Evolutionary conservation across 2,113 vertebrate genomes (phyloP).

Genomic region (Ceuthmochares aereus): DNA sequence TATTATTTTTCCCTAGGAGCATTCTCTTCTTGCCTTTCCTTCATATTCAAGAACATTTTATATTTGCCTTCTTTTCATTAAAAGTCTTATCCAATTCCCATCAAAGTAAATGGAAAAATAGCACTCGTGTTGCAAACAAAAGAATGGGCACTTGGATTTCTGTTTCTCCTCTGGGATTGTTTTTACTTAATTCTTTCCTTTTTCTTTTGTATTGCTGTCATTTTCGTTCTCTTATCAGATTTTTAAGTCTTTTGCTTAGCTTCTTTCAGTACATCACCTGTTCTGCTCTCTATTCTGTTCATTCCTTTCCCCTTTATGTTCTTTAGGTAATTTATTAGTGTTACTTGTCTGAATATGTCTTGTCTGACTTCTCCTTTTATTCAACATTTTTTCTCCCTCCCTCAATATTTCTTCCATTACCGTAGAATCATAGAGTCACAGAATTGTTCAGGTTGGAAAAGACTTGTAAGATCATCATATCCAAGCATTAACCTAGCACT

Average conservation of each 20-base stretch:
- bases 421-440: background rate
- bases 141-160: background rate
- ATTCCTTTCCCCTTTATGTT: background rate
- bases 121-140: background rate
- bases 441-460: no score
- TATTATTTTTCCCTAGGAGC: background rate
- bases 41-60: background rate
- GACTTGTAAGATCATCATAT: no score
- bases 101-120: constrained; percentile 8
- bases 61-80: background rate
- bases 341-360: background rate
- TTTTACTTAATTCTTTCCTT: background rate
- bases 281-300: background rate
- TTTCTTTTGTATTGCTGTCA: background rate
- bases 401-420: background rate
- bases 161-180: background rate
- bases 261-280: background rate
- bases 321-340: background rate
- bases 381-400: background rate
- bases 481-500: no score
- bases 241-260: background rate
- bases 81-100: background rate
- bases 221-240: background rate
- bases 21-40: background rate
- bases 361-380: background rate